These are phyloP conservation scores for Drosophila pruinosa DNA, from an alignment of 1,140 invertebrate species.

Conservation along the genomic window DNA sequence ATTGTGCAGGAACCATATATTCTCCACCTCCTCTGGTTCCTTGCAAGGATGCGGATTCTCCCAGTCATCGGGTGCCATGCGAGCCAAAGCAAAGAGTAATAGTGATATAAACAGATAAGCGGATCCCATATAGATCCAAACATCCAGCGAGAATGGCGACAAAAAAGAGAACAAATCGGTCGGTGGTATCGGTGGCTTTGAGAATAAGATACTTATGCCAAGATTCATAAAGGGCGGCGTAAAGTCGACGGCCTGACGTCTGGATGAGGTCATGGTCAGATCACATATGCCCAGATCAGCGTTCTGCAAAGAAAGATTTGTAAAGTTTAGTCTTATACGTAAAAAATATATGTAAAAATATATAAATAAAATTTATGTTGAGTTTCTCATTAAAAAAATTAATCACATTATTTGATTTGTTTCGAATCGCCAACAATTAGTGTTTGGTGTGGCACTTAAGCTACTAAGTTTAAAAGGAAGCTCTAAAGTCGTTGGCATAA, in stretches of 20 bases:
- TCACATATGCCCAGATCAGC: constrained; percentile 96
- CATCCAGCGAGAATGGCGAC: constrained; percentile 93
- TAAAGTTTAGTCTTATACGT: neutral
- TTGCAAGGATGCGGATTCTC: constrained; percentile 93
- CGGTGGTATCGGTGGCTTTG: constrained; percentile 87
- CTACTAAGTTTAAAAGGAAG: too few species aligned
- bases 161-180: constrained; percentile 93
- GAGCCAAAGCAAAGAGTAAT: constrained; percentile 89
- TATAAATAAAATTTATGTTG: too few species aligned
- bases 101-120: constrained; percentile 94
- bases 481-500: too few species aligned
- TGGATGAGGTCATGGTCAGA: constrained; percentile 94
- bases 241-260: constrained; percentile 93
- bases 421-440: too few species aligned
- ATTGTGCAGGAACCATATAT: constrained; percentile 90
- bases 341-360: neutral
- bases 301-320: constrained; percentile 84
- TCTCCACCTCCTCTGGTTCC: constrained; percentile 91
- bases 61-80: constrained; percentile 95
- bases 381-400: too few species aligned
- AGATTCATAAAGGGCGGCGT: constrained; percentile 95
- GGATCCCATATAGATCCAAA: constrained; percentile 96
- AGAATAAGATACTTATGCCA: constrained; percentile 92
- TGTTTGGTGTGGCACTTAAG: too few species aligned
- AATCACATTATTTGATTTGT: too few species aligned